A percentile compares a stretch with the other conserved stretches of the same genome.
These are phyloP conservation scores for Epistrophella euchroma DNA, from an alignment of 2,888 invertebrate species.

Conservation along the genomic window DNA sequence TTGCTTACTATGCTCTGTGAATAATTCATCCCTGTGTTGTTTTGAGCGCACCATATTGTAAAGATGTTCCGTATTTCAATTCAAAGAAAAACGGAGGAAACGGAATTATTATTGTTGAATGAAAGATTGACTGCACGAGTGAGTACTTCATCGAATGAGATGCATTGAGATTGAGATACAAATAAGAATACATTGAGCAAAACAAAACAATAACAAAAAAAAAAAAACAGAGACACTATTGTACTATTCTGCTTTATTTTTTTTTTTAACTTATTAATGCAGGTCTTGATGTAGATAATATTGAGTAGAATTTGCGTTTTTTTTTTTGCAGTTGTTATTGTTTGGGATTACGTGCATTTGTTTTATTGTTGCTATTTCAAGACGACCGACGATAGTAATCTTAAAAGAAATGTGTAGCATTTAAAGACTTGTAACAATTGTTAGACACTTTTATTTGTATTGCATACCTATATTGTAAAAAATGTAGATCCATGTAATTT, in stretches of 20 bases:
- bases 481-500: too few species aligned
- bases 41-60: slow-evolving; percentile 6
- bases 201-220: background rate
- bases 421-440: background rate
- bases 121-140: slow-evolving; percentile 50
- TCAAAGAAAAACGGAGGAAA: slow-evolving; percentile 37
- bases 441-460: too few species aligned
- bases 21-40: background rate
- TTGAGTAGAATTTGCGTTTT: background rate
- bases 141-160: slow-evolving; percentile 32
- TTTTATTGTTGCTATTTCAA: slow-evolving; percentile 4
- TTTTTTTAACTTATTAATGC: background rate
- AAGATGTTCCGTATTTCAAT: slow-evolving; percentile 25
- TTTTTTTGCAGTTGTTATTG: background rate
- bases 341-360: background rate
- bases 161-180: slow-evolving; percentile 16
- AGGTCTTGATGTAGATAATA: background rate
- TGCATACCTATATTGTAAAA: too few species aligned
- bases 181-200: slow-evolving; percentile 14
- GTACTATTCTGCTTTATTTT: background rate
- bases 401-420: slow-evolving; percentile 2
- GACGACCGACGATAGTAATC: background rate
- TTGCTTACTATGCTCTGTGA: too few species aligned
- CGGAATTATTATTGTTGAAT: slow-evolving; percentile 26
- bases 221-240: background rate